Evolutionary conservation across 2,888 invertebrate species (phyloP).

Genomic region (Tiliacea aurago): DNA sequence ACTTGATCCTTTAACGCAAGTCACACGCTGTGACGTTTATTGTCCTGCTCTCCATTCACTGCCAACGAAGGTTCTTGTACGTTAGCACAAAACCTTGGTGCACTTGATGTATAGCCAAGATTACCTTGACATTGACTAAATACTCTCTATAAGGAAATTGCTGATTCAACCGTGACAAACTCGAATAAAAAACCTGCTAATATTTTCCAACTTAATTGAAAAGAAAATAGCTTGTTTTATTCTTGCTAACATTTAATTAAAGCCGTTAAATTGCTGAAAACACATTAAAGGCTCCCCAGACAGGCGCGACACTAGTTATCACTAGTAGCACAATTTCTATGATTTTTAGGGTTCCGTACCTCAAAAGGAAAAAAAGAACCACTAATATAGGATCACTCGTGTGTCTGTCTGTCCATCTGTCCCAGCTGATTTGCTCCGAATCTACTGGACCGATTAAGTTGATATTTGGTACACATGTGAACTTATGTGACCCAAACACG

Average conservation of each 20-base stretch:
- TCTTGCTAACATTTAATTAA: slow-evolving; percentile 23
- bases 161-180: slow-evolving; percentile 53
- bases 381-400: too few relatives aligned
- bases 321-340: too few relatives aligned
- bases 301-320: too few relatives aligned
- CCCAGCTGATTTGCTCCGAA: too few relatives aligned
- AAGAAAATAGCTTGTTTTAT: slow-evolving; percentile 12
- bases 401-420: too few relatives aligned
- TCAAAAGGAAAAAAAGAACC: too few relatives aligned
- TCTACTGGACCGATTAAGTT: too few relatives aligned
- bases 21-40: slow-evolving; percentile 34
- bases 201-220: slow-evolving; percentile 19
- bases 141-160: slow-evolving; percentile 71
- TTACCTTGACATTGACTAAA: slow-evolving; percentile 68
- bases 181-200: slow-evolving; percentile 16
- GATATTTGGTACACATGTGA: too few relatives aligned
- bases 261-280: slow-evolving; percentile 15
- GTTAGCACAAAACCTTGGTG: slow-evolving; percentile 43
- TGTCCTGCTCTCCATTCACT: slow-evolving; percentile 44
- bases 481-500: too few relatives aligned
- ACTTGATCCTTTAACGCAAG: slow-evolving; percentile 36
- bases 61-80: slow-evolving; percentile 40
- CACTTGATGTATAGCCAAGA: slow-evolving; percentile 54
- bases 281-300: not conserved
- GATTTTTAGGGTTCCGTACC: too few relatives aligned